These are phyloP conservation scores for Sula dactylatra DNA, from an alignment of 2,113 vertebrate species.

Conservation along the genomic window DNA sequence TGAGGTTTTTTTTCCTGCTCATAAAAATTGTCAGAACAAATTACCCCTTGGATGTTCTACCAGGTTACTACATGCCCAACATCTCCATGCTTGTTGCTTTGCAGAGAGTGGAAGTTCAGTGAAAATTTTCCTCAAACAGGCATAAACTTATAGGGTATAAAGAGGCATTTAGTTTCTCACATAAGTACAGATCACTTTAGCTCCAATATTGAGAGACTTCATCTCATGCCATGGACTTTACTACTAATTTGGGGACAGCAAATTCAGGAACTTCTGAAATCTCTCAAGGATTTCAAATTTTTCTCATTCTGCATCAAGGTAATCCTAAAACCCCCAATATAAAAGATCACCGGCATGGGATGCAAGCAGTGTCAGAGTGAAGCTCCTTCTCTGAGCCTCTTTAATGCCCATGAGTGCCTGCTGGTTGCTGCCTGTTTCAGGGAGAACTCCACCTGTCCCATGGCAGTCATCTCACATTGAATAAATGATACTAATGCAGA, in stretches of 20 bases:
- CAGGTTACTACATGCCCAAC: background rate
- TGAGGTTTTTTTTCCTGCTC: background rate
- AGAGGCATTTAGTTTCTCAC: background rate
- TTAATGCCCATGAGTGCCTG: fast-evolving
- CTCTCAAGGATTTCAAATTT: background rate
- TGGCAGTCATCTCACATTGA: background rate
- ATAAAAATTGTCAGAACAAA: slow-evolving; percentile 53
- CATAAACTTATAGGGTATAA: background rate
- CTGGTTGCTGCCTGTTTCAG: background rate
- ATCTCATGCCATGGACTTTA: background rate
- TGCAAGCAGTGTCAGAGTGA: background rate
- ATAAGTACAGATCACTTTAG: fast-evolving
- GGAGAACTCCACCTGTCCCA: background rate
- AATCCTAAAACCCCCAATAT: background rate
- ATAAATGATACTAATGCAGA: background rate
- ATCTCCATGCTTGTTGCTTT: background rate
- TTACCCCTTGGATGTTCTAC: slow-evolving; percentile 1
- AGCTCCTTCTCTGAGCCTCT: background rate
- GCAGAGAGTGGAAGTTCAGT: background rate
- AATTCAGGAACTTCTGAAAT: background rate
- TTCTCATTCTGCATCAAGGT: background rate
- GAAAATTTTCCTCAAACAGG: background rate
- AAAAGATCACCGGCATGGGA: background rate
- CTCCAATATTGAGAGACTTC: background rate
- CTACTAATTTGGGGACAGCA: background rate